Evolutionary conservation across 2,797 vertebrate genomes (phyloP).

Genomic region (Anolis apletophallus): DNA sequence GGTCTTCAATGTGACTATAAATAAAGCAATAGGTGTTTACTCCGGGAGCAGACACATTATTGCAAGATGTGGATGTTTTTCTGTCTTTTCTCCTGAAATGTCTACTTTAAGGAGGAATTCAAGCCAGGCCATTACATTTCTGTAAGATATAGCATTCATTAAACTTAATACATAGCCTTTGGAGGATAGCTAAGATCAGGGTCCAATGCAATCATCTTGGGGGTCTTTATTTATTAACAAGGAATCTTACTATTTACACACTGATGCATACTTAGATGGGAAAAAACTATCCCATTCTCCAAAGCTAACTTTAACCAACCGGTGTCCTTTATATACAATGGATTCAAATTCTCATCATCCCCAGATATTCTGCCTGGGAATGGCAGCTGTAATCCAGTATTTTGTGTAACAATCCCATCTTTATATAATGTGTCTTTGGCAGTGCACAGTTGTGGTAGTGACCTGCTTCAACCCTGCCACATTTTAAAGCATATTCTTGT

Average conservation of each 20-base stretch:
- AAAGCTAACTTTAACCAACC: not conserved
- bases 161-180: not conserved
- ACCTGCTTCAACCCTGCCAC: not conserved
- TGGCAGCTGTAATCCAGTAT: not conserved
- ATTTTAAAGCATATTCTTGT: too few relatives aligned
- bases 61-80: slow-evolving; percentile 42
- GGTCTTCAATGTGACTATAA: slow-evolving; percentile 62
- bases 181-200: not conserved
- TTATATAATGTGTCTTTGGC: not conserved
- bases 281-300: not conserved
- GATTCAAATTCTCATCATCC: not conserved
- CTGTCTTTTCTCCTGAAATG: slow-evolving; percentile 31
- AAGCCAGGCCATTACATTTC: slow-evolving; percentile 15
- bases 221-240: not conserved
- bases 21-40: slow-evolving; percentile 66
- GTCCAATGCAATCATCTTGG: not conserved
- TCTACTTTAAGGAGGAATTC: slow-evolving; percentile 37
- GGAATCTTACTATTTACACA: not conserved
- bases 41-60: slow-evolving; percentile 45
- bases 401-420: not conserved
- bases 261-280: not conserved
- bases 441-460: not conserved
- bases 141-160: slow-evolving; percentile 12
- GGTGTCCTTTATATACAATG: too few relatives aligned
- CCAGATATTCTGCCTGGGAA: not conserved